These are phyloP conservation scores for Pseudomyrmex cubaensis DNA, from an alignment of 1,140 invertebrate genomes.

Conservation along the genomic window DNA sequence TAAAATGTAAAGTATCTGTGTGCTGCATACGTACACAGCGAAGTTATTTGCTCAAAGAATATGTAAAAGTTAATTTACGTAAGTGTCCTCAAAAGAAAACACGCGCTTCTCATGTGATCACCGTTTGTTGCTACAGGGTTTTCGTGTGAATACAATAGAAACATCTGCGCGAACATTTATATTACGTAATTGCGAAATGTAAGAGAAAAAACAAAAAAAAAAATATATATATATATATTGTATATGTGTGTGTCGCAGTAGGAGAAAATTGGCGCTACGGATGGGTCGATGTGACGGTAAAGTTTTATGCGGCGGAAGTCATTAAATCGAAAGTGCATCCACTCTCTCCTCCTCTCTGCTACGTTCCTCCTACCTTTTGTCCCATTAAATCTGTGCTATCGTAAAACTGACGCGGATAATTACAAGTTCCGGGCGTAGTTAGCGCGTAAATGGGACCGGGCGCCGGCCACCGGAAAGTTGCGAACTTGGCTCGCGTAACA, in stretches of 20 bases:
- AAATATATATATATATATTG: too few species aligned
- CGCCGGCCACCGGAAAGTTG: slow-evolving; percentile 42
- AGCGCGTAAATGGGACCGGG: slow-evolving; percentile 53
- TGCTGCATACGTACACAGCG: too few species aligned
- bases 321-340: slow-evolving; percentile 58
- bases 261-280: neutral
- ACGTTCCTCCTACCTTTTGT: neutral
- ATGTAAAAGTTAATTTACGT: slow-evolving; percentile 1
- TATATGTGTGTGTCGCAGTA: neutral
- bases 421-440: slow-evolving; percentile 63
- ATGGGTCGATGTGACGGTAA: slow-evolving; percentile 20
- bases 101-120: too few species aligned
- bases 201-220: neutral
- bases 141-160: too few species aligned
- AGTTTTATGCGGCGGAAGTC: slow-evolving; percentile 53
- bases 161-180: too few species aligned
- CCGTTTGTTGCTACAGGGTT: too few species aligned
- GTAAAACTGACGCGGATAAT: slow-evolving; percentile 69
- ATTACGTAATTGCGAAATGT: neutral
- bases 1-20: too few species aligned
- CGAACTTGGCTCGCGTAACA: slow-evolving; percentile 35
- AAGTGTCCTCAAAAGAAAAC: neutral
- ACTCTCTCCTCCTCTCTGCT: neutral
- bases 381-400: slow-evolving; percentile 60
- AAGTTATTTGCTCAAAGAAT: neutral